Evolutionary conservation across 2,888 invertebrate species (phyloP).

Genomic region (Pandemis corylana): DNA sequence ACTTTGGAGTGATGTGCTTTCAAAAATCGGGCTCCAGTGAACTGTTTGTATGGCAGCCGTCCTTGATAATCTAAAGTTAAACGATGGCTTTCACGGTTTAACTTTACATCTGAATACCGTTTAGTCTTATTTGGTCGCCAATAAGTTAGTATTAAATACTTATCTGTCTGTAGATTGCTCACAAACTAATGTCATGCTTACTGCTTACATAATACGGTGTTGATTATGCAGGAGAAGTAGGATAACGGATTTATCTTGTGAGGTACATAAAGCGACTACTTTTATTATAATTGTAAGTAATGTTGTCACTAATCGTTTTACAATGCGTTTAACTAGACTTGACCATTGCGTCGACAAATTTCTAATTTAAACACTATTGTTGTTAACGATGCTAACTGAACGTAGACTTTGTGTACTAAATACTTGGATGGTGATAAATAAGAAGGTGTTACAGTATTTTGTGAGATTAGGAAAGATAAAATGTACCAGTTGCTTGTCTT

Average conservation of each 20-base stretch:
- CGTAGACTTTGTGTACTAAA: conserved; percentile 6
- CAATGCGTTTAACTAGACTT: conserved; percentile 28
- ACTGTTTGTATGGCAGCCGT: conserved; percentile 25
- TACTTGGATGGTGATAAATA: conserved; percentile 16
- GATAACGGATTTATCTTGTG: conserved; percentile 18
- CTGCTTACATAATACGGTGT: neutral
- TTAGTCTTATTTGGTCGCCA: conserved; percentile 40
- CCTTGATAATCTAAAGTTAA: neutral
- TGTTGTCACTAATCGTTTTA: conserved; percentile 22
- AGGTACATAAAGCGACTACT: conserved; percentile 33
- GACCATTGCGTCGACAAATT: conserved; percentile 38
- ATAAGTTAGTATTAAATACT: conserved; percentile 35
- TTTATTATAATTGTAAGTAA: conserved; percentile 39
- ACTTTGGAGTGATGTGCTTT: too few species aligned
- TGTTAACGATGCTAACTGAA: conserved; percentile 17
- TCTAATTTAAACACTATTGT: conserved; percentile 12
- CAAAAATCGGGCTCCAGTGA: neutral
- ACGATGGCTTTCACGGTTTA: neutral
- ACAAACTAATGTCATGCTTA: neutral
- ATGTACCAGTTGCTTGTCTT: too few species aligned
- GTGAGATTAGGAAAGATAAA: neutral
- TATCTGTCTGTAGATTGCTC: neutral
- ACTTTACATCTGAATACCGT: conserved; percentile 38
- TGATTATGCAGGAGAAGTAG: neutral
- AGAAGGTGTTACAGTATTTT: neutral